Evolutionary conservation across 2,797 vertebrate genomes (phyloP).

Genomic region (Coendou prehensilis): DNA sequence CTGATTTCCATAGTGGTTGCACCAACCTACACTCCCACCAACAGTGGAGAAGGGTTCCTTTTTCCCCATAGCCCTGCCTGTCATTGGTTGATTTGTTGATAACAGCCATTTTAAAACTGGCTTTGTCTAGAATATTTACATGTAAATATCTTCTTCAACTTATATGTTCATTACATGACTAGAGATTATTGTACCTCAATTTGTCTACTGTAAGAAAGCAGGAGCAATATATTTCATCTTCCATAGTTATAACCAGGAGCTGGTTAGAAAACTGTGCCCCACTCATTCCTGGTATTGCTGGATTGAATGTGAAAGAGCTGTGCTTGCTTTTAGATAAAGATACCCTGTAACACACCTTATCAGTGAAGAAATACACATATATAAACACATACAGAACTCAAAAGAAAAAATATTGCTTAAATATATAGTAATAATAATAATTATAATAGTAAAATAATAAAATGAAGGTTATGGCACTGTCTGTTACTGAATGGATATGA

Average conservation of each 20-base stretch:
- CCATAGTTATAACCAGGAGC: neutral
- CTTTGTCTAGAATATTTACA: conserved; percentile 43
- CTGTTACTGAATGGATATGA: neutral
- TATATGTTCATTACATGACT: conserved; percentile 3
- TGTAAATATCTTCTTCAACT: neutral
- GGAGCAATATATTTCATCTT: neutral
- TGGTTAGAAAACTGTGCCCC: neutral
- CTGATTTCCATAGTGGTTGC: neutral
- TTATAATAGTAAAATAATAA: neutral
- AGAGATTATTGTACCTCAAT: neutral
- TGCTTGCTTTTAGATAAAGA: neutral
- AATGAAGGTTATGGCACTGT: neutral
- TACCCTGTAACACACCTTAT: neutral
- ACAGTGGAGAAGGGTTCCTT: neutral
- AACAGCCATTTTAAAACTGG: conserved; percentile 22
- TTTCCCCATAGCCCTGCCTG: neutral
- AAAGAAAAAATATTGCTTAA: neutral
- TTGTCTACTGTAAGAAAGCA: conserved; percentile 13
- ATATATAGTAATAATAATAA: neutral
- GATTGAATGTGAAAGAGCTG: neutral
- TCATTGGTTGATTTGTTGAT: neutral
- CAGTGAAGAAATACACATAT: neutral
- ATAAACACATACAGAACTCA: neutral
- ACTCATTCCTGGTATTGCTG: neutral
- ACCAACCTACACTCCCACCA: neutral